A percentile compares a stretch with the other conserved stretches of the same genome.
These are phyloP conservation scores for Barnardius zonarius DNA, from an alignment of 2,113 vertebrate genomes.

Conservation along the genomic window DNA sequence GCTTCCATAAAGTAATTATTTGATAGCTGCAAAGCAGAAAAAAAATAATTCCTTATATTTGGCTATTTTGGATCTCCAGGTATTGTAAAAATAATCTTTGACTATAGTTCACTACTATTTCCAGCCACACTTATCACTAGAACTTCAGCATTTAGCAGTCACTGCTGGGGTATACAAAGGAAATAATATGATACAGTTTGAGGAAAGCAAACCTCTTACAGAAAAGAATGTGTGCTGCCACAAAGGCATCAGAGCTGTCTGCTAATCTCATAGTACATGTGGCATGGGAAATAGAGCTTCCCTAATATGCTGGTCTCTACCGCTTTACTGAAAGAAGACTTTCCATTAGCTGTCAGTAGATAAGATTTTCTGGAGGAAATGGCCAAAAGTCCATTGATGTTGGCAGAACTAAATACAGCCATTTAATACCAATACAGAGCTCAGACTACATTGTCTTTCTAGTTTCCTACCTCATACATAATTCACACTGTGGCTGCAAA, in stretches of 20 bases:
- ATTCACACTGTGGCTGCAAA: not conserved
- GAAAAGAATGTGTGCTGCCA: not conserved
- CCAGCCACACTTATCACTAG: not conserved
- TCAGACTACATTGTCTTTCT: not conserved
- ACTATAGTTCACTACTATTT: conserved; percentile 1
- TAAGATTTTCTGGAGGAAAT: not conserved
- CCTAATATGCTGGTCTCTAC: not conserved
- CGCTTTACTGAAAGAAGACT: not conserved
- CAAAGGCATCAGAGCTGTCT: not conserved
- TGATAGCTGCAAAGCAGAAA: conserved; percentile 26
- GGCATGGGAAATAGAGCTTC: not conserved
- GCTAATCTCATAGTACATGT: not conserved
- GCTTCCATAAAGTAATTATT: conserved; percentile 27
- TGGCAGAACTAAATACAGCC: not conserved
- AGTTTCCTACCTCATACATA: not conserved
- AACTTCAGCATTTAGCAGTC: conserved; percentile 2
- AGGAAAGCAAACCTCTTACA: not conserved
- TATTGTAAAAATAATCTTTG: conserved; percentile 19
- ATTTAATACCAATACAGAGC: not conserved
- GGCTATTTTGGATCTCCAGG: not conserved
- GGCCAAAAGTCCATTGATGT: not conserved
- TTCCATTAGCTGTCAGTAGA: not conserved
- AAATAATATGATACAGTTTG: not conserved
- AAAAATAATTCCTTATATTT: not conserved
- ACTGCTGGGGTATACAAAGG: not conserved